Evolutionary conservation across 2,113 vertebrate genomes (phyloP).

Genomic region (Australoheros scitulus): DNA sequence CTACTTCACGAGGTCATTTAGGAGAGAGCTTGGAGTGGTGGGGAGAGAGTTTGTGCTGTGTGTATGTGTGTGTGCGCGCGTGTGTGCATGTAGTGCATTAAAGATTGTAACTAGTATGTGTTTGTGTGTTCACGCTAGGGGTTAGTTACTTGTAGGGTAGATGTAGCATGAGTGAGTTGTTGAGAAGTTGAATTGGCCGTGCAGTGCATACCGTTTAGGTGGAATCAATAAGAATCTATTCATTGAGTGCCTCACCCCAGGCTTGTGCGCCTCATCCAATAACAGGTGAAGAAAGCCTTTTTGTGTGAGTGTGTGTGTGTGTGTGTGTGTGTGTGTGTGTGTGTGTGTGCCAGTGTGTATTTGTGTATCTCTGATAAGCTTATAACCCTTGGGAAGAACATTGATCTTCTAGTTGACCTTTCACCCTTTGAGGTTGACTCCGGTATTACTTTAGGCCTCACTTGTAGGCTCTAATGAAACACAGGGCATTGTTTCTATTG

Average conservation of each 20-base stretch:
- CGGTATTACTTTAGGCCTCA: slow-evolving; percentile 9
- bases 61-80: neutral
- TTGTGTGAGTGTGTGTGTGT: neutral
- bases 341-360: neutral
- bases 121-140: slow-evolving; percentile 24
- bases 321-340: neutral
- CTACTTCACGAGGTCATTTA: slow-evolving; percentile 59
- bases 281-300: slow-evolving; percentile 28
- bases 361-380: slow-evolving; percentile 33
- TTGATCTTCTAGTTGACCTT: slow-evolving; percentile 47
- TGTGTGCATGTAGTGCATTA: slow-evolving; percentile 19
- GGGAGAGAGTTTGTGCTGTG: slow-evolving; percentile 19
- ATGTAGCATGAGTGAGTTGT: slow-evolving; percentile 43
- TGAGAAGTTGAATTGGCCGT: slow-evolving; percentile 61
- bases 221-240: slow-evolving; percentile 71
- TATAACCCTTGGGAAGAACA: slow-evolving; percentile 7
- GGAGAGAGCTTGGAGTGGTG: slow-evolving; percentile 59
- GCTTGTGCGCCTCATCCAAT: slow-evolving; percentile 41
- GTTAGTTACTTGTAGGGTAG: slow-evolving; percentile 32
- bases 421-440: slow-evolving; percentile 26
- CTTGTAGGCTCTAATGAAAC: slow-evolving; percentile 17
- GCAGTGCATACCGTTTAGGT: slow-evolving; percentile 51
- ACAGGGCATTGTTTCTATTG: neutral
- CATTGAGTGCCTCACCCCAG: slow-evolving; percentile 58
- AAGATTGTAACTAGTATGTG: slow-evolving; percentile 31